These are phyloP conservation scores for Sialia sialis DNA, from an alignment of 2,113 vertebrate genomes.

Conservation along the genomic window DNA sequence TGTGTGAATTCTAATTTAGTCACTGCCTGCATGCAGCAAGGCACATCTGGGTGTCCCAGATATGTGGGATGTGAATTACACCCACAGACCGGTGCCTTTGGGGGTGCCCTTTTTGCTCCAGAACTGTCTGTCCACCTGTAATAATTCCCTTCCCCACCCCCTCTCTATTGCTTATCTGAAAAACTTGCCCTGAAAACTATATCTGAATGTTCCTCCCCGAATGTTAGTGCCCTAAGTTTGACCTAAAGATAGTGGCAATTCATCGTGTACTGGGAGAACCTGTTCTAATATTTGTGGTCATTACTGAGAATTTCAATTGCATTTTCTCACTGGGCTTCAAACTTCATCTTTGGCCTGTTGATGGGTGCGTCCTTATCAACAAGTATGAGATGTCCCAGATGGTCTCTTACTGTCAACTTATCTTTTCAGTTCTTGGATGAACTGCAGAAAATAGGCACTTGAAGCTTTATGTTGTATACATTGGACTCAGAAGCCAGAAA, in stretches of 20 bases:
- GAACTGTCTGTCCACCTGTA: not conserved
- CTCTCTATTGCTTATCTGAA: not conserved
- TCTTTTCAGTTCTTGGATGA: not conserved
- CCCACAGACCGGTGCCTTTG: not conserved
- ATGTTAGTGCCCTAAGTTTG: not conserved
- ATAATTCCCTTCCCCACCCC: not conserved
- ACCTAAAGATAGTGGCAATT: not conserved
- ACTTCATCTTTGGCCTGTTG: not conserved
- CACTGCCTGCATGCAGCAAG: not conserved
- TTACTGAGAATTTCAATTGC: not conserved
- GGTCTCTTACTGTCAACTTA: not conserved
- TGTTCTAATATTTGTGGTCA: not conserved
- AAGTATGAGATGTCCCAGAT: not conserved
- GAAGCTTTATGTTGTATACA: not conserved
- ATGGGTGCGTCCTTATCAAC: not conserved
- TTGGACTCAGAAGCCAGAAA: not conserved
- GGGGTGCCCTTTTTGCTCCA: not conserved
- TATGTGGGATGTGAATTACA: rapidly evolving
- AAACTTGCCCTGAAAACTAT: not conserved
- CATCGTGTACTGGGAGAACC: not conserved
- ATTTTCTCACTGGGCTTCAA: not conserved
- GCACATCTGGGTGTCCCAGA: not conserved
- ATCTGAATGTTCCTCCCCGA: not conserved
- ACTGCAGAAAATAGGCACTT: not conserved
- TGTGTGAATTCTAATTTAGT: not conserved